phyloP scores from a whole-genome alignment of 2,888 invertebrate species.

The Stictocephala bisonia region DNA sequence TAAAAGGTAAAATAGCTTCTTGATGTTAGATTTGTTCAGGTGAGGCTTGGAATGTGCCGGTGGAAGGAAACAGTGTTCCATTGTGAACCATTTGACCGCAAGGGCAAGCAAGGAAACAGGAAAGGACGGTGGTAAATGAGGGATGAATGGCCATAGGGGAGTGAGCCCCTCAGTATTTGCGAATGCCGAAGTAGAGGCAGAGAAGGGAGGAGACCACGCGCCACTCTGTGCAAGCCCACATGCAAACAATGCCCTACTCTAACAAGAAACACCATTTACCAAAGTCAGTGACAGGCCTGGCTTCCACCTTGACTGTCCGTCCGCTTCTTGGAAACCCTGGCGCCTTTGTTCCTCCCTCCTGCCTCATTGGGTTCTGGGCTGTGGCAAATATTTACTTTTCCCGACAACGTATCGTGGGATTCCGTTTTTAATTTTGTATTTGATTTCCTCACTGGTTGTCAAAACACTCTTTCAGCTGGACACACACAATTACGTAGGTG shows the following conservation, averaged over 20 bases:
- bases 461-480: constrained; percentile 24
- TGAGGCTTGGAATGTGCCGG: not conserved
- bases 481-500: constrained; percentile 3
- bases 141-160: constrained; percentile 16
- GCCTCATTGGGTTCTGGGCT: constrained; percentile 15
- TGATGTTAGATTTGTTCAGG: not conserved
- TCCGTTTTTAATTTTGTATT: constrained; percentile 39
- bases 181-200: too few species aligned
- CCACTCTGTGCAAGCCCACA: constrained; percentile 22
- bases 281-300: constrained; percentile 41
- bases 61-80: constrained; percentile 2
- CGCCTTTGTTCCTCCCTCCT: constrained; percentile 21
- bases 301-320: constrained; percentile 35
- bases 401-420: not conserved
- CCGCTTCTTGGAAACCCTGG: constrained; percentile 35
- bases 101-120: constrained; percentile 15
- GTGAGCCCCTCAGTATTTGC: constrained; percentile 11
- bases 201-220: constrained; percentile 30
- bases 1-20: too few species aligned
- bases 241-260: not conserved
- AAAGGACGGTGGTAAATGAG: constrained; percentile 34
- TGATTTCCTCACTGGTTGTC: constrained; percentile 23
- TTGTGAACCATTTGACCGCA: constrained; percentile 21
- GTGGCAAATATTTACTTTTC: constrained; percentile 32
- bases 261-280: constrained; percentile 39